Evolutionary conservation across 2,113 vertebrate genomes (phyloP).

Genomic region (Colaptes auratus): DNA sequence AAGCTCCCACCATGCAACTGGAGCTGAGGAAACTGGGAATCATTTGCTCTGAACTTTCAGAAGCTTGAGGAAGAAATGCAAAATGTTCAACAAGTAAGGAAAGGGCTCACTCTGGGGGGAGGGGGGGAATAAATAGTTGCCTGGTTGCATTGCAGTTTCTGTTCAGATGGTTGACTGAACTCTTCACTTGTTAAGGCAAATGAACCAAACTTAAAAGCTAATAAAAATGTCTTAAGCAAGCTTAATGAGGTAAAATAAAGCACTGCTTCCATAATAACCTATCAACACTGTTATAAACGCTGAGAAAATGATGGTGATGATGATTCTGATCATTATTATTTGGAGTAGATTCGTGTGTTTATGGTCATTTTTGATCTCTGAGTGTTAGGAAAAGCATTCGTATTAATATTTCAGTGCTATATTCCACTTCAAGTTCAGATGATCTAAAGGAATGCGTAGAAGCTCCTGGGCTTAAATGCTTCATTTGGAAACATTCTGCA

Average conservation of each 20-base stretch:
- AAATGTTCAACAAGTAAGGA: not conserved
- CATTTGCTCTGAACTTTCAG: slow-evolving; percentile 43
- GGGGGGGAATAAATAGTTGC: not conserved
- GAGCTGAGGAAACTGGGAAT: slow-evolving; percentile 50
- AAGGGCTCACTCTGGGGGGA: not conserved
- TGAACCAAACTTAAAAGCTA: not conserved
- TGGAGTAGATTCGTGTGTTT: not conserved
- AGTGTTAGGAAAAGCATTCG: not conserved
- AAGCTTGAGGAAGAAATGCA: not conserved
- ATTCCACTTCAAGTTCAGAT: not conserved
- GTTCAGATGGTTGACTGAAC: not conserved
- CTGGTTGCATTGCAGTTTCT: not conserved
- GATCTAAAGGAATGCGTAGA: not conserved
- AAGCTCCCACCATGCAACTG: slow-evolving; percentile 44
- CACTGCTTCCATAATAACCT: not conserved
- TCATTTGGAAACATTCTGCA: not conserved
- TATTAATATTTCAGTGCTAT: not conserved
- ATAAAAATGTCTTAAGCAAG: not conserved
- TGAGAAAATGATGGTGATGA: not conserved
- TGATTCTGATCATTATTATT: not conserved
- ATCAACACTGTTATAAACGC: not conserved
- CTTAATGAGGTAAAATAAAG: slow-evolving; percentile 5
- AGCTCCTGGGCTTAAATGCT: not conserved
- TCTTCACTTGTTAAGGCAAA: not conserved
- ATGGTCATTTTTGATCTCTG: not conserved